A percentile compares a stretch with the other conserved stretches of the same genome.
Evolutionary conservation across 1,140 invertebrate genomes (phyloP).

Genomic region (Cataglyphis hispanica): DNA sequence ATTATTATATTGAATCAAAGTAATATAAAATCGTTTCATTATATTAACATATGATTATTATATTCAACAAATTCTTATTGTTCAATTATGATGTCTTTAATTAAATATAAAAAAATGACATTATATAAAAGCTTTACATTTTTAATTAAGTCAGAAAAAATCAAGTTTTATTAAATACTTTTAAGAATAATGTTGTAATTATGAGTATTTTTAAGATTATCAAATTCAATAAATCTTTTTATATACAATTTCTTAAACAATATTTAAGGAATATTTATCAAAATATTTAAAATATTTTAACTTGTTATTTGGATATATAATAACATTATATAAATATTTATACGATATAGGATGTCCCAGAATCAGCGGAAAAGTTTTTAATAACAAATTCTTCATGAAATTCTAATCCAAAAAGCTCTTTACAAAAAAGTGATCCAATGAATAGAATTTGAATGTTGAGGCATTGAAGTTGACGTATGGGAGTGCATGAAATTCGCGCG

Average conservation of each 20-base stretch:
- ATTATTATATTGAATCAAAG: too few species aligned
- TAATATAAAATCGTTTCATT: not conserved
- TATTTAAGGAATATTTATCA: not conserved
- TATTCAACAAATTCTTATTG: not conserved
- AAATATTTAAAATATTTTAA: not conserved
- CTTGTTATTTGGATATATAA: conserved; percentile 3
- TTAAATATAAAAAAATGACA: not conserved
- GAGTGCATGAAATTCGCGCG: too few species aligned
- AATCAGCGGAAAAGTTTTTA: too few species aligned
- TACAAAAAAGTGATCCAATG: too few species aligned
- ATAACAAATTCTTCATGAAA: too few species aligned
- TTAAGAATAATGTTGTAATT: not conserved
- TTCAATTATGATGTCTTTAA: not conserved
- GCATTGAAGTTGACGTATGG: too few species aligned
- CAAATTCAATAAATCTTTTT: not conserved
- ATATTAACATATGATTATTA: not conserved
- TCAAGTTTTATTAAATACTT: not conserved
- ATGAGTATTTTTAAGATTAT: not conserved
- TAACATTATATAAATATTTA: not conserved
- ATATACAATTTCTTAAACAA: not conserved
- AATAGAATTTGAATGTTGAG: too few species aligned
- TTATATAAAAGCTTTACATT: not conserved
- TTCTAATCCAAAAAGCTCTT: too few species aligned
- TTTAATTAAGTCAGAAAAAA: not conserved
- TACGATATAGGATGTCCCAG: too few species aligned